Evolutionary conservation across 2,797 vertebrate species (phyloP), one percentile per base, ranked within the genome.

Genomic region (Nyctibius grandis): DNA sequence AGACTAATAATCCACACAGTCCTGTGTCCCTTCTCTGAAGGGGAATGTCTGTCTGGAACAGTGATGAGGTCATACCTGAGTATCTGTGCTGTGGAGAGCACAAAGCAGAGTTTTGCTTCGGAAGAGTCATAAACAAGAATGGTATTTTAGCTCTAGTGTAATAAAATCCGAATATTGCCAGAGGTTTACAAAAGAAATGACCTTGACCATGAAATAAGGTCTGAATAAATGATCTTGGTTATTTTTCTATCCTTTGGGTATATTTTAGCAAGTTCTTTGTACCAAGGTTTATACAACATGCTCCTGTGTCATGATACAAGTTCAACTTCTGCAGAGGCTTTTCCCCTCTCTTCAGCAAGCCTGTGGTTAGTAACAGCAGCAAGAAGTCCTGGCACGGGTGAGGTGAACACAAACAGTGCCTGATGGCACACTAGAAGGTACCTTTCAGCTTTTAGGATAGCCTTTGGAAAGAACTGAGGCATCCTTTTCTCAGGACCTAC

Each of bases 151-250:
- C 25, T 84, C 12, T 34, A 34, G 15, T 38, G 19, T 80, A 76
- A 93, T 77, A 18, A 77, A 81, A 75, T 50, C 47, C 40, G 93
- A 87, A 77, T 85, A 87, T 25, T 79, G 26, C n/a, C 36, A 63
- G 70, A 79, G 45, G 25, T 20, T 34, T 38, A 12, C 26, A 22
- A 31, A 29, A 51, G 4, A 68, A 89, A 59, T 14, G 4, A 69
- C n/a, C 51, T 73, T 63, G 34, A 74, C 74, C 33, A 17, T 63
- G 23, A 82, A 89, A 73, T 40, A 73, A 79, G 21, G 31, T 60
- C n/a, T 76, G 51, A 89, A 82, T 59, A 95, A 91, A 79, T 70
- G 5, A n/a, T 70, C 67, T 77, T 64, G 19, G 21, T 34, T 77
- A 34, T 56, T 85, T 87, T 95, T 79, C 59, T 83, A 6, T 63